Evolutionary conservation across 2,113 vertebrate species (phyloP).

Genomic region (Passer domesticus): DNA sequence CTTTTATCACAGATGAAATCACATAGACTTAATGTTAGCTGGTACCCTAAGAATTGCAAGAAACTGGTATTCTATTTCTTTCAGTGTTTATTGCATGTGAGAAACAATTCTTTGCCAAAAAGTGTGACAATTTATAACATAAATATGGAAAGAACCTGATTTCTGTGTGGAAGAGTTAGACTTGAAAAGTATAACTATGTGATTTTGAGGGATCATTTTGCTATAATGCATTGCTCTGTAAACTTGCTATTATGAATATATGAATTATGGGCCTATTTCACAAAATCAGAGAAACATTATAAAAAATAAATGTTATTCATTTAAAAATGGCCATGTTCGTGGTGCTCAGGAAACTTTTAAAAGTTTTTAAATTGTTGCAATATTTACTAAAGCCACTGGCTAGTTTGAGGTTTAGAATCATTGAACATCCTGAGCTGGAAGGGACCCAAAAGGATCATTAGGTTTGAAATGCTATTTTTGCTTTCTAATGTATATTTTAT

Average conservation of each 20-base stretch:
- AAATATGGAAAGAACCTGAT: neutral
- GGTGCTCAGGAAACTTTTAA: neutral
- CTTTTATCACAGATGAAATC: neutral
- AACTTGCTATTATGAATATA: neutral
- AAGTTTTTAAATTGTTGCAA: rapidly evolving
- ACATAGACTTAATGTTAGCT: neutral
- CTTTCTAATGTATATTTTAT: neutral
- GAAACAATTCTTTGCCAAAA: neutral
- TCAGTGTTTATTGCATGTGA: neutral
- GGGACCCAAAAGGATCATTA: too few species aligned
- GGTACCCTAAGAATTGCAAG: neutral
- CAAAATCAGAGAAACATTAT: neutral
- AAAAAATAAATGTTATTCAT: neutral
- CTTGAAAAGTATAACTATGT: neutral
- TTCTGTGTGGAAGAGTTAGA: neutral
- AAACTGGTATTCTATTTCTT: neutral
- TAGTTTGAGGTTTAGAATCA: neutral
- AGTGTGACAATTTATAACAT: neutral
- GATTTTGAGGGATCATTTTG: neutral
- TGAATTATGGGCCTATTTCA: neutral
- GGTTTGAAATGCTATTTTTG: neutral
- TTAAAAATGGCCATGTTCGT: neutral
- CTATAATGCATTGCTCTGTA: neutral
- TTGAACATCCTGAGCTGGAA: neutral
- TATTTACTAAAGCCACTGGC: neutral